A percentile compares a stretch with the other conserved stretches of the same genome.
Conservation (phyloP, 2,888 invertebrate genomes). For the Eudemis profundana region DNA sequence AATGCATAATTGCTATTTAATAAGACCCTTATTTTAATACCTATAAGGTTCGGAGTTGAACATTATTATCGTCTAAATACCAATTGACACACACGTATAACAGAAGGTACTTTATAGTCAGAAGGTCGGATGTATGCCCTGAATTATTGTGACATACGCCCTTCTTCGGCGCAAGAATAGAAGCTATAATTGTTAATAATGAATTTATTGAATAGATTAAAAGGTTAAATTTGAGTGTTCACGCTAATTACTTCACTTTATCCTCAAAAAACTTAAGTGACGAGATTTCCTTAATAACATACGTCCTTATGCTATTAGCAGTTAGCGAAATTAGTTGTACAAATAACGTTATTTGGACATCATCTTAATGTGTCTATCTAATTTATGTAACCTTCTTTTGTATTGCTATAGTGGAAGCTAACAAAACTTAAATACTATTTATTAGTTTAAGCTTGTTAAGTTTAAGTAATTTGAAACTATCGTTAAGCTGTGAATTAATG, state of each 20-base stretch:
- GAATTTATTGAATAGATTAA: constrained; percentile 31
- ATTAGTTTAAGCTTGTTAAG: not conserved
- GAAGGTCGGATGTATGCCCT: not conserved
- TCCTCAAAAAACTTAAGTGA: not conserved
- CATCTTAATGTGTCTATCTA: not conserved
- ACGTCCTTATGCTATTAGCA: not conserved
- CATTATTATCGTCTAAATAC: not conserved
- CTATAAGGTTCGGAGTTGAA: not conserved
- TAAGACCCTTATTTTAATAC: constrained; percentile 1
- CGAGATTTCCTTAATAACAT: not conserved
- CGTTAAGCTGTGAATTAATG: not conserved
- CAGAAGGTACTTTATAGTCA: not conserved
- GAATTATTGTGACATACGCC: not conserved
- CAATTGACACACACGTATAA: not conserved
- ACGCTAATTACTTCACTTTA: constrained; percentile 1
- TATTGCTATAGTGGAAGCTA: constrained; percentile 7
- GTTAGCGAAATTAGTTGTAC: constrained; percentile 17
- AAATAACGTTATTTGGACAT: constrained; percentile 22
- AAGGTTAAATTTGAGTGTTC: constrained; percentile 16
- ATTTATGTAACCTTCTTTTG: constrained; percentile 13
- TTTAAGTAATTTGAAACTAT: not conserved
- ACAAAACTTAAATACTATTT: not conserved
- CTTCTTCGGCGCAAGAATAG: not conserved
- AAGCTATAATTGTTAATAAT: constrained; percentile 30
- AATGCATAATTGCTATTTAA: constrained; percentile 6